These are phyloP conservation scores for Poecilus cupreus DNA, from an alignment of 2,888 invertebrate genomes.

Conservation along the genomic window DNA sequence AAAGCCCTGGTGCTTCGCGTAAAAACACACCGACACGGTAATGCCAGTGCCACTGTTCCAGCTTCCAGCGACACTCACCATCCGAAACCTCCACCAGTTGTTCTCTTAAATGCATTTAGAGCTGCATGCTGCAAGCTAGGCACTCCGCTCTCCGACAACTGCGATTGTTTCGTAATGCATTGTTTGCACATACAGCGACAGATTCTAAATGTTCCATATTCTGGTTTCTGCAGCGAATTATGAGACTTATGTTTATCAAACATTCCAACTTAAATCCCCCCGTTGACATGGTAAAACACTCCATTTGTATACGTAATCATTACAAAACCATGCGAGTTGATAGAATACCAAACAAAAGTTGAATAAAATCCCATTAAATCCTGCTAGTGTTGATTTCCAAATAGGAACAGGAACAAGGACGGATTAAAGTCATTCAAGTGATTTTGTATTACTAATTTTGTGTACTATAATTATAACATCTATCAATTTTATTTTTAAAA, in stretches of 20 bases:
- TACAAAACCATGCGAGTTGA: background rate
- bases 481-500: no score
- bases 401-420: background rate
- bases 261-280: slow-evolving; percentile 15
- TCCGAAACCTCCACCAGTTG: slow-evolving; percentile 3
- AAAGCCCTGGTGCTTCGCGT: slow-evolving; percentile 16
- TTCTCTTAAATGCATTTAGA: slow-evolving; percentile 33
- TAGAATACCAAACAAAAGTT: slow-evolving; percentile 1
- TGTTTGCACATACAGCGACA: slow-evolving; percentile 39
- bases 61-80: background rate
- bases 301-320: slow-evolving; percentile 9
- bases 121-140: background rate
- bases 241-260: slow-evolving; percentile 33
- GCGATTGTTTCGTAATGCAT: slow-evolving; percentile 51
- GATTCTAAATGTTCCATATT: slow-evolving; percentile 25
- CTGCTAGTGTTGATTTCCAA: no score
- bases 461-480: no score
- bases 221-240: slow-evolving; percentile 30
- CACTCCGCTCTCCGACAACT: slow-evolving; percentile 8
- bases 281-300: slow-evolving; percentile 17
- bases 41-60: background rate
- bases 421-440: no score
- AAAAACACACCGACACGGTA: slow-evolving; percentile 41
- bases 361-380: background rate
- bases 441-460: no score